Evolutionary conservation across 2,888 invertebrate genomes (phyloP), one percentile per base, ranked within the genome.

Genomic region (Drosophila suboccidentalis): DNA sequence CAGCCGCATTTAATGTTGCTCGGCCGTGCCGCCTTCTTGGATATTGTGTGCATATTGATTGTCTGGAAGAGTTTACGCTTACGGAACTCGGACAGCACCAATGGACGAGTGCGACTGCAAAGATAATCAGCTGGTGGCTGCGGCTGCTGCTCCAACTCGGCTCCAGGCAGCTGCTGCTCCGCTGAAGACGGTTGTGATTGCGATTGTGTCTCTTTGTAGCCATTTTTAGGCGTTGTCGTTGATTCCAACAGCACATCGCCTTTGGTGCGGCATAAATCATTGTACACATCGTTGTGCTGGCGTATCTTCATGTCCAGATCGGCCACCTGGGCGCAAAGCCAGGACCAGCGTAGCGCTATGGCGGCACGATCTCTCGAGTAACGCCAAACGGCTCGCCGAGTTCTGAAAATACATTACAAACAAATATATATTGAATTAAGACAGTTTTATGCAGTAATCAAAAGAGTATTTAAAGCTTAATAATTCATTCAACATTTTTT

Each of bases 251-350:
- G 92, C 19, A 96, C 94, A 51, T 93, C 90, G 11, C 95, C 96
- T 91, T 96, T 96, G 67, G 93, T 92, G 49, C 94, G 91, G 53
- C 95, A 93, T 64, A 95, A 92, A 92, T 96, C 95, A 82, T 94
- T 94, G 89, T 96, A 96, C 63, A 97, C 93, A 70, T 98, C 98
- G 84, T 94, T 95, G 92, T 97, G 96, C 92, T 98, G 97, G 0
- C 97, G 95, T 83, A 98, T 97, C 91, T 96, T 95, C 92, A 97
- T 97, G 91, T 98, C 98, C 90, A 98, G 93, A 93, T 98, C 98
- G 36, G 97, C 96, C 57, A 98, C 96, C 92, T 98, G 98, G n/a
- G 97, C 96, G 84, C 97, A 96, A 19, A 98, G 93, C 98, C 98
- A 98, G 60, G 96, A 96, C 97, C 98, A 98, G 50, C 97, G 95